Evolutionary conservation across 2,113 vertebrate species (phyloP), one percentile per base, ranked within the genome.

Genomic region (Nycticorax nycticorax): DNA sequence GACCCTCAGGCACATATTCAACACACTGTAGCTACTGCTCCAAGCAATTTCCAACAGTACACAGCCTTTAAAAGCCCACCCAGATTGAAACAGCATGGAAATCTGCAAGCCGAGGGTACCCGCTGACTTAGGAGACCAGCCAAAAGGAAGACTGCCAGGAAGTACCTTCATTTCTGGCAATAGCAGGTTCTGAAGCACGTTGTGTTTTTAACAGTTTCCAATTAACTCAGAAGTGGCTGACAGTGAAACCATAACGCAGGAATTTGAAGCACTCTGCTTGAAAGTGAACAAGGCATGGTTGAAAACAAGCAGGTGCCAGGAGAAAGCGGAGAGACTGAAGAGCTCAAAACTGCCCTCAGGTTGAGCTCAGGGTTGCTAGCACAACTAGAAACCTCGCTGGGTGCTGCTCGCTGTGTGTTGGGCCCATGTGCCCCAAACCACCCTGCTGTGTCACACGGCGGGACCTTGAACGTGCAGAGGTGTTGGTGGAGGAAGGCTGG

Each of bases 361-460:
- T 17, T 55, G 35, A 85, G 9, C 10, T 66, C 21, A 60, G 14
- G 9, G 12, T 8, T 68, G 24, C 12, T 50, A 67, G 13, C 32
- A 14, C 2, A 10, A 76, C 32, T 22, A 64, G 24, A 8, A 59
- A 18, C 27, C 26, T 75, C 1, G 0, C 3, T 37, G 30, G 41
- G 30, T 26, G 19, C 45, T 47, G 18, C 13, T 63, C 0, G 0
- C 22, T 23, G 13, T 0, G 0, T 12, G 20, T 18, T 64, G 28
- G 39, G 14, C 16, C 9, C 22, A 13, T 0, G 1, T 39, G 28
- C 5, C 27, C 26, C 23, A 35, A 77, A 17, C 19, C n/a, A 28
- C 17, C 21, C 28, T 63, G 37, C 28, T 59, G 28, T 8, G 45
- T 33, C n/a, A 23, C 27, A 3, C 14, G 0, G 0, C 1, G 2